Percentiles rank a stretch among this genome's conserved stretches.
Evolutionary conservation across 2,797 vertebrate genomes (phyloP).

Genomic region (Lepilemur ruficaudatus): DNA sequence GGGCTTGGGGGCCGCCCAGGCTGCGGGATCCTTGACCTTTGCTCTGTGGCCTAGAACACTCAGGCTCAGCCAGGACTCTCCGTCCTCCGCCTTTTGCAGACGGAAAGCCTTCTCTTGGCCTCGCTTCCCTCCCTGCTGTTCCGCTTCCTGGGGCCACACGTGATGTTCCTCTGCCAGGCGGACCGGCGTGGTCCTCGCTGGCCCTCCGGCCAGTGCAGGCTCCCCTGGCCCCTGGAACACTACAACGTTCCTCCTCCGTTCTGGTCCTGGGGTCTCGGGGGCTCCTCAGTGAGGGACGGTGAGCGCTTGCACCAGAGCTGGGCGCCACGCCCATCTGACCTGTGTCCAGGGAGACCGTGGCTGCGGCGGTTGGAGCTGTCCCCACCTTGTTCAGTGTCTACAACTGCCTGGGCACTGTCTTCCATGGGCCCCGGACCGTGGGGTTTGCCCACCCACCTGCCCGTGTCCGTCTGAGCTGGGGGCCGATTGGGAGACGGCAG

Average conservation of each 20-base stretch:
- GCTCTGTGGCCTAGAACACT: neutral
- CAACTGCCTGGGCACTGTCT: too few species aligned
- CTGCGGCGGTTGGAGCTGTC: too few species aligned
- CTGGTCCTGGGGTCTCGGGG: too few species aligned
- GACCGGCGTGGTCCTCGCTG: neutral
- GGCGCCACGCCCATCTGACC: accelerated
- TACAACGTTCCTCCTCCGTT: too few species aligned
- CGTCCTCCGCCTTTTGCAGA: too few species aligned
- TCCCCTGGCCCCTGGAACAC: too few species aligned
- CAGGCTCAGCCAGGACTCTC: neutral
- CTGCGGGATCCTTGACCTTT: neutral
- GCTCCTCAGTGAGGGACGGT: too few species aligned
- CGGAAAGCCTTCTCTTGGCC: neutral
- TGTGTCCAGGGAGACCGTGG: too few species aligned
- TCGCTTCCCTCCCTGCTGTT: neutral
- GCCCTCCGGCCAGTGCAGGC: neutral
- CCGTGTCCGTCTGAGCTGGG: accelerated
- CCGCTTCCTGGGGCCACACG: neutral
- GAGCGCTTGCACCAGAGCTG: too few species aligned
- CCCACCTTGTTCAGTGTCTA: accelerated
- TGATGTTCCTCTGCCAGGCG: accelerated
- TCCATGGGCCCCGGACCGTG: neutral
- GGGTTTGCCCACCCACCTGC: accelerated
- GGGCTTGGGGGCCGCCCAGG: neutral
- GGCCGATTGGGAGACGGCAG: accelerated